Conservation (phyloP, 1,140 invertebrate species). For the Watersipora subatra region DNA sequence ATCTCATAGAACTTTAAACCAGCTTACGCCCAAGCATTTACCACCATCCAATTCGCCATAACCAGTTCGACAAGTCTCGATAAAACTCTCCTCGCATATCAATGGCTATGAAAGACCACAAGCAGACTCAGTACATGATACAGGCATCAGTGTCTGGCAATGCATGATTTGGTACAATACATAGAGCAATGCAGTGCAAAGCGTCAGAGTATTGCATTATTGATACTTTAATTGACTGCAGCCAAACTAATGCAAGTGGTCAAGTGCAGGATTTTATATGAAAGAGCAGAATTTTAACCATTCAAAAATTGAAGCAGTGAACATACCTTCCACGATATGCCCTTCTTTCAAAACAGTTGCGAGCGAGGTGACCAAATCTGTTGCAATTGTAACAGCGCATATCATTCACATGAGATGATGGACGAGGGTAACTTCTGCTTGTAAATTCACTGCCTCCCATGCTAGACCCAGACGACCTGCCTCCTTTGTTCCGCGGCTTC, state of each 20-base stretch:
- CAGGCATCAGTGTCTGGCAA: too few relatives aligned
- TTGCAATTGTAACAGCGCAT: not conserved
- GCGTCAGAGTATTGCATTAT: too few relatives aligned
- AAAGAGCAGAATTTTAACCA: too few relatives aligned
- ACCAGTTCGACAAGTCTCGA: not conserved
- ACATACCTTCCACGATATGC: not conserved
- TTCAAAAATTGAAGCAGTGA: too few relatives aligned
- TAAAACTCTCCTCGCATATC: not conserved
- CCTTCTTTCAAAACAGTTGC: not conserved
- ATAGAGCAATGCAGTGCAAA: too few relatives aligned
- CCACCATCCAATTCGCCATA: not conserved
- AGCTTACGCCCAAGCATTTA: not conserved
- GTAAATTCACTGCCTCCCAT: too few relatives aligned
- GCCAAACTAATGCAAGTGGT: too few relatives aligned
- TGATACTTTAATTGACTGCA: too few relatives aligned
- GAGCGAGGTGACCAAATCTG: not conserved
- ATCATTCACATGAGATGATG: not conserved
- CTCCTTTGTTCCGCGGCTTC: slow-evolving; percentile 27
- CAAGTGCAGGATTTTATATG: too few relatives aligned
- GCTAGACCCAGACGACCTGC: slow-evolving; percentile 5
- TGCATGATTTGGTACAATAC: too few relatives aligned
- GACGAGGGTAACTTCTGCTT: not conserved
- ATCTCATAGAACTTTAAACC: not conserved
- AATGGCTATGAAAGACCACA: not conserved
- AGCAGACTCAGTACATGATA: too few relatives aligned